Conservation (phyloP, 2,113 vertebrate species). For the Phoenicopterus ruber region DNA sequence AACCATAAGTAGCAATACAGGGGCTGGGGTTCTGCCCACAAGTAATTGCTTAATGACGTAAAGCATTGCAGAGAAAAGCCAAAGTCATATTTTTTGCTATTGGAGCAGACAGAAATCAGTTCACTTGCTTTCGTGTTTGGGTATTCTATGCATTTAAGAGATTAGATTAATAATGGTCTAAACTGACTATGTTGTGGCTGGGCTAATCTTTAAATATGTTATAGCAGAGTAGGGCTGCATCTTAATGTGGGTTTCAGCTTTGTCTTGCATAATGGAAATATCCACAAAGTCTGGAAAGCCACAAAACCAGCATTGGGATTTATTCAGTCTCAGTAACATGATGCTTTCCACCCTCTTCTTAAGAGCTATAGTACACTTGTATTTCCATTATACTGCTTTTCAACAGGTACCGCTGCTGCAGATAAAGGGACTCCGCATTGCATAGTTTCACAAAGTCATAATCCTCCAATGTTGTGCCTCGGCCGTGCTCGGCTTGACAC, state of each 20-base stretch:
- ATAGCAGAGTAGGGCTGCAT: constrained; percentile 51
- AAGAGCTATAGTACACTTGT: not conserved
- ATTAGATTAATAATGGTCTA: constrained; percentile 73
- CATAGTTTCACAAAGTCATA: not conserved
- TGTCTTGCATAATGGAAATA: constrained; percentile 19
- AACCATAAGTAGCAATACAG: constrained; percentile 59
- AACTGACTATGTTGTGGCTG: constrained; percentile 64
- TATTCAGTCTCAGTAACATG: not conserved
- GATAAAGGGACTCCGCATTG: not conserved
- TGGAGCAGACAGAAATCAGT: constrained; percentile 65
- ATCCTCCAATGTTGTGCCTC: not conserved
- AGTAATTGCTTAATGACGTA: constrained; percentile 62
- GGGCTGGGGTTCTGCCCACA: constrained; percentile 59
- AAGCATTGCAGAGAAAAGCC: constrained; percentile 53
- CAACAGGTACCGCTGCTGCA: not conserved
- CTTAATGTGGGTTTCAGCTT: constrained; percentile 64
- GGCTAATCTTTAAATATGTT: constrained; percentile 65
- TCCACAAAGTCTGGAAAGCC: constrained; percentile 16
- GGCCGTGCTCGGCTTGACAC: not conserved
- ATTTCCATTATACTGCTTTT: not conserved
- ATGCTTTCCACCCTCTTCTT: not conserved
- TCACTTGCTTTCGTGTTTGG: constrained; percentile 65
- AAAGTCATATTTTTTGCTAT: constrained; percentile 64
- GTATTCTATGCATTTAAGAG: constrained; percentile 67
- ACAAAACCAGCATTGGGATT: not conserved